phyloP scores from a whole-genome alignment of 2,113 vertebrate species.

The Halcyon senegalensis region DNA sequence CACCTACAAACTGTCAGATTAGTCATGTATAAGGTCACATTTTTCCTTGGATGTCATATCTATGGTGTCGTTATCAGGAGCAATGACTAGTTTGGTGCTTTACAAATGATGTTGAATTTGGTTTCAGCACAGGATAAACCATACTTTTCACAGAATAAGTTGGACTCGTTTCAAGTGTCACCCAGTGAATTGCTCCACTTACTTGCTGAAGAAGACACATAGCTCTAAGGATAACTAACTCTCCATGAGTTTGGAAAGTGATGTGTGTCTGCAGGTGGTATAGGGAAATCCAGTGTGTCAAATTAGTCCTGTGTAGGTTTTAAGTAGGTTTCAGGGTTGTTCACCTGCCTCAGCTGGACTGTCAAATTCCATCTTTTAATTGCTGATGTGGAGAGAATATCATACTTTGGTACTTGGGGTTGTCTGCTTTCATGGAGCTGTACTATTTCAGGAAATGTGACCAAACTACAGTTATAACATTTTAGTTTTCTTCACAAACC shows the following conservation, averaged over 20 bases:
- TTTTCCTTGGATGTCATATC: not conserved
- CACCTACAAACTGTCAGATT: not conserved
- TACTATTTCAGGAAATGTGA: not conserved
- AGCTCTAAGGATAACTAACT: not conserved
- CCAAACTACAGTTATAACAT: not conserved
- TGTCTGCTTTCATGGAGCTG: not conserved
- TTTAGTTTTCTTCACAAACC: not conserved
- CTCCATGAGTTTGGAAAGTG: not conserved
- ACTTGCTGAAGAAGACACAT: not conserved
- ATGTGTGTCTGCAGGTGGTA: slow-evolving; percentile 1
- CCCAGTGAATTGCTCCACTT: not conserved
- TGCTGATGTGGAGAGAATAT: not conserved
- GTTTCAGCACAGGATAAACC: not conserved
- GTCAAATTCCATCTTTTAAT: not conserved
- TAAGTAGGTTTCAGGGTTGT: not conserved
- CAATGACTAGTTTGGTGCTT: not conserved
- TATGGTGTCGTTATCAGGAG: not conserved
- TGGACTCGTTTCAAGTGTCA: not conserved
- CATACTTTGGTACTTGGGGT: not conserved
- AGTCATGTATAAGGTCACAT: not conserved
- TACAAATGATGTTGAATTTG: not conserved
- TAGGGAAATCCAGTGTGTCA: not conserved
- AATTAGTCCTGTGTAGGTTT: not conserved
- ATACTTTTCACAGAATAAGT: not conserved
- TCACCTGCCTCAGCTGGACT: not conserved